Evolutionary conservation across 2,888 invertebrate genomes (phyloP), one percentile per base, ranked within the genome.

Genomic region (Orthosia cruda): DNA sequence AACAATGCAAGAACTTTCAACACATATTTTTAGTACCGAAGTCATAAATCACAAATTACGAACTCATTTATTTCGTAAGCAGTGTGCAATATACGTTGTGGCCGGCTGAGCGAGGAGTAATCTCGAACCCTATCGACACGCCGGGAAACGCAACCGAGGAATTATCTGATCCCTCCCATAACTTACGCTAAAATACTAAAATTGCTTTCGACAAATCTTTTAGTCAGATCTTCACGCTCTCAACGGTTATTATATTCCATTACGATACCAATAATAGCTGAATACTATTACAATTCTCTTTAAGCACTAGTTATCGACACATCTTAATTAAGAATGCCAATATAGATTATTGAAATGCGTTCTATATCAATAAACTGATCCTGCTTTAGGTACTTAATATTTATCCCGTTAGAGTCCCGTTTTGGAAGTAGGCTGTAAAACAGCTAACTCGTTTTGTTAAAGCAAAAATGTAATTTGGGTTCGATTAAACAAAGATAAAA

Each of bases 111-210:
- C 88, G 85, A 89, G 89, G 90, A 89, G 89, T 94, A 95, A 82
- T 95, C 95, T 88, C 87, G 77, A 84, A 84, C 87, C 87, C 90
- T 94, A 95, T 96, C 96, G 92, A 89, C 93, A 91, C 92, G 92
- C 91, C 90, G 92, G 92, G 93, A 94, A 94, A 94, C 92, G 93
- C 94, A 93, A 92, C 92, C 90, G 87, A 89, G 93, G 91, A 92
- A 93, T 94, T 96, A 96, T 96, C 96, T 92, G 96, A 96, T 96
- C 94, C 94, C 90, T 92, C 92, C 93, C 93, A 95, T 96, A 96
- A 95, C 94, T 96, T 94, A 94, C 93, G 93, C 92, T 93, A 94
- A 93, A 95, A 95, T 94, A 94, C 95, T 96, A 95, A 96, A 96
- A 96, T 95, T 96, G 93, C 96, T 93, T 94, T 94, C 91, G 90